phyloP scores from a whole-genome alignment of 92 coral and sea anemone species.

The Chrysogorgia sp. region DNA sequence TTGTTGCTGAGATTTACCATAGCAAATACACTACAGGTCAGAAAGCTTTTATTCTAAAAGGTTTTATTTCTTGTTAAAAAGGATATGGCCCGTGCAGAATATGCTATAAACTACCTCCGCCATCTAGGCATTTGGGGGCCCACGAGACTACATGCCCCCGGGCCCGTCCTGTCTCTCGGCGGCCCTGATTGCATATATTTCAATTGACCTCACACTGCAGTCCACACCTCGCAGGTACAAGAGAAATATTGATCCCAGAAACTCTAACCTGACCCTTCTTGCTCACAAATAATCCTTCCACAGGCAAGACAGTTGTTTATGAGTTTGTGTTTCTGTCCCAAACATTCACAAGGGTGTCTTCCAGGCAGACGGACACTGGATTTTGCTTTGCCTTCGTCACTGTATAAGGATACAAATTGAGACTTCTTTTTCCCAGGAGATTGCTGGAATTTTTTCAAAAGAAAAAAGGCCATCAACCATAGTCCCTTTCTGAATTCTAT shows the following conservation, averaged over 20 bases:
- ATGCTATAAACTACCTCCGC: too few species aligned
- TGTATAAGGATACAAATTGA: conserved; percentile 82
- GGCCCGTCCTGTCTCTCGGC: too few species aligned
- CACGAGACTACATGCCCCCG: too few species aligned
- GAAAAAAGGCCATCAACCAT: not conserved
- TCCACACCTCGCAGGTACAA: not conserved
- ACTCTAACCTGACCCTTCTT: conserved; percentile 77
- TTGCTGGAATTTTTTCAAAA: conserved; percentile 5
- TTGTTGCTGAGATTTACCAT: not conserved
- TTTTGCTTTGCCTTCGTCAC: conserved; percentile 89
- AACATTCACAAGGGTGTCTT: conserved; percentile 92
- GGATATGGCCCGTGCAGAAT: too few species aligned
- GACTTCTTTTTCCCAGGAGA: conserved; percentile 68
- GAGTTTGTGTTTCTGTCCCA: conserved; percentile 85
- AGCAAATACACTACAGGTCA: not conserved
- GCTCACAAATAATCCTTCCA: conserved; percentile 92
- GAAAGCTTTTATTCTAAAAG: not conserved
- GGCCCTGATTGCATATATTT: too few species aligned
- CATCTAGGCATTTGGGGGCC: too few species aligned
- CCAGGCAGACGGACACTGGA: conserved; percentile 92
- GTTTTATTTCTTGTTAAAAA: not conserved
- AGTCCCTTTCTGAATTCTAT: not conserved
- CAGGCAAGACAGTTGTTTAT: conserved; percentile 83
- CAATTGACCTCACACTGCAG: not conserved
- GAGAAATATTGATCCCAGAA: not conserved